Percentiles rank a stretch among this genome's conserved stretches.
Conservation (phyloP, 2,113 vertebrate genomes). For the Myodes glareolus region DNA sequence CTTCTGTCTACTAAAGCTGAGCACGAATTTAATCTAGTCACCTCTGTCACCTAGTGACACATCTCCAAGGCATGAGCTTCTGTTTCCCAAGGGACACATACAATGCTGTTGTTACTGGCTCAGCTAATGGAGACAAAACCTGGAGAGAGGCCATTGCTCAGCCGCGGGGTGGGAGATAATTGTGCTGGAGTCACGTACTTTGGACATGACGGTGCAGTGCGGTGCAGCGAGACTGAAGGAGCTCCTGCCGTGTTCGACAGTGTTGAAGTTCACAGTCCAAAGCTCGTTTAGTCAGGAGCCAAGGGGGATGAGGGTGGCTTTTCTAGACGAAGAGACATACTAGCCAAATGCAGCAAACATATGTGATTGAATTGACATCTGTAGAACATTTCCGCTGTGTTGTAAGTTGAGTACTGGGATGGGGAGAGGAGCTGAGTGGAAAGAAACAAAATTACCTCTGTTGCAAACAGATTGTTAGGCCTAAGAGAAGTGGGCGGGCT, state of each 20-base stretch:
- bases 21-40: background rate
- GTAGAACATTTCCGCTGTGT: background rate
- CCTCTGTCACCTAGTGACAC: background rate
- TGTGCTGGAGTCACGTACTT: background rate
- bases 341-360: background rate
- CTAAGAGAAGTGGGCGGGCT: background rate
- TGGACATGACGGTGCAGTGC: too few species aligned
- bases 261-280: background rate
- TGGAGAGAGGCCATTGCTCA: background rate
- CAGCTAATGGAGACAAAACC: background rate
- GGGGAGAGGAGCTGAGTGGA: conserved; percentile 15
- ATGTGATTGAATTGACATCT: background rate
- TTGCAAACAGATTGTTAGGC: background rate
- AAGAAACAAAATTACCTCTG: conserved; percentile 57
- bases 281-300: background rate
- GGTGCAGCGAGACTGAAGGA: background rate
- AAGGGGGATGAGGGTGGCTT: background rate
- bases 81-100: background rate
- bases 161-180: background rate
- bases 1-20: background rate
- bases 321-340: background rate
- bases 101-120: background rate
- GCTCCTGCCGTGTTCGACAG: background rate
- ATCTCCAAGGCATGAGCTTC: too few species aligned
- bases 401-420: background rate